Conservation (phyloP, 37 sponge, comb jelly and placozoan species). For the Corticium candelabrum region DNA sequence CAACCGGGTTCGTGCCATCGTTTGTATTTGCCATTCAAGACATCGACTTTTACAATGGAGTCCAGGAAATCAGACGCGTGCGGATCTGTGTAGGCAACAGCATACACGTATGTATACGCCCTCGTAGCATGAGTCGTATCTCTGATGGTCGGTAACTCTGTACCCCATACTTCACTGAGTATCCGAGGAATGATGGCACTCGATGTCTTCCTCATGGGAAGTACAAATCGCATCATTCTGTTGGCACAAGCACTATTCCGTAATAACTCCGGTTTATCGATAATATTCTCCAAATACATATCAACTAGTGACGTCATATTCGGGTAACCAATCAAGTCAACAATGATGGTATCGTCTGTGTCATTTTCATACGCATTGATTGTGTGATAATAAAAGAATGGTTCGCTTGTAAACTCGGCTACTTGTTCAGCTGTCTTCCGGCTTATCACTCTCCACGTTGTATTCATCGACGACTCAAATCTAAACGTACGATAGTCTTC, state of each 20-base stretch:
- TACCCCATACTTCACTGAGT: not conserved
- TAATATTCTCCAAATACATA: not conserved
- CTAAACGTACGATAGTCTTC: not conserved
- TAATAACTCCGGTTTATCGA: not conserved
- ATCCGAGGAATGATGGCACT: not conserved
- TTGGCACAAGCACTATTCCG: not conserved
- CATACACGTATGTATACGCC: not conserved
- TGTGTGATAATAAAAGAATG: not conserved
- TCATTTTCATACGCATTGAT: constrained; percentile 8
- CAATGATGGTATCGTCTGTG: constrained; percentile 1
- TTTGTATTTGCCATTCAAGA: not conserved
- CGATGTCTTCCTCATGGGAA: not conserved
- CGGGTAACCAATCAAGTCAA: not conserved
- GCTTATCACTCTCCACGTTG: not conserved
- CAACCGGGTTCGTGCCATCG: not conserved
- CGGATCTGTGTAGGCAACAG: not conserved
- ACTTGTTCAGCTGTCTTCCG: not conserved
- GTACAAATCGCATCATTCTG: not conserved
- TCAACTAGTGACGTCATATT: not conserved
- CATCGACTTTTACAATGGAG: not conserved
- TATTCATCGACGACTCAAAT: not conserved
- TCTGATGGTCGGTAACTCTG: not conserved
- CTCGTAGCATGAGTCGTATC: not conserved
- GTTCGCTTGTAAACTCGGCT: not conserved
- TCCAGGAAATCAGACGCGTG: not conserved